Evolutionary conservation across 2,888 invertebrate genomes (phyloP).

Genomic region (Dascillus cervinus): DNA sequence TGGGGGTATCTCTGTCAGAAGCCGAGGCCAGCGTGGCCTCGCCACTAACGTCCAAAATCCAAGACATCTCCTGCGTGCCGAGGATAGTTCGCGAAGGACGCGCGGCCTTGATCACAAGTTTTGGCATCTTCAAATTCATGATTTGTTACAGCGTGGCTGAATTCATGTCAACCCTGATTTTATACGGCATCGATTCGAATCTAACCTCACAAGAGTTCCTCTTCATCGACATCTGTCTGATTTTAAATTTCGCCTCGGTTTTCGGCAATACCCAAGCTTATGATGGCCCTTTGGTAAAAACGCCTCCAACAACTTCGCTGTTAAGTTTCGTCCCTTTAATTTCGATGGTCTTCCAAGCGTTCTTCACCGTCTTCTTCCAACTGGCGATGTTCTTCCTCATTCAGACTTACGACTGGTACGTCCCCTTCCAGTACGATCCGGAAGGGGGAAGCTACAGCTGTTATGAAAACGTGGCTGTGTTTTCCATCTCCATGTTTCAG

Average conservation of each 20-base stretch:
- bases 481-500: conserved; percentile 55
- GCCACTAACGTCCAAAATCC: conserved; percentile 81
- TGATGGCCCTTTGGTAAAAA: conserved; percentile 39
- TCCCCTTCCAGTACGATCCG: conserved; percentile 39
- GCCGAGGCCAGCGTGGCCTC: conserved; percentile 91
- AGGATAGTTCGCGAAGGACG: conserved; percentile 79
- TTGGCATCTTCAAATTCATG: conserved; percentile 98
- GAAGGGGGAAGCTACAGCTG: conserved; percentile 34
- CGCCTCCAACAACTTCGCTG: conserved; percentile 50
- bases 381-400: conserved; percentile 43
- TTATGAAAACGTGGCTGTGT: conserved; percentile 58
- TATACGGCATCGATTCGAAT: conserved; percentile 64
- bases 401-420: conserved; percentile 49
- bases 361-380: conserved; percentile 46
- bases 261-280: conserved; percentile 56
- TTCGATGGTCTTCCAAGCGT: conserved; percentile 48
- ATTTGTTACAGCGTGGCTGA: conserved; percentile 89
- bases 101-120: conserved; percentile 91
- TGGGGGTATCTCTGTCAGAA: conserved; percentile 85
- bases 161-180: conserved; percentile 80
- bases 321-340: conserved; percentile 46
- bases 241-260: conserved; percentile 54
- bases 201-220: conserved; percentile 57
- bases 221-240: conserved; percentile 57
- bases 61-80: conserved; percentile 79